A percentile compares a stretch with the other conserved stretches of the same genome.
Evolutionary conservation across 2,888 invertebrate species (phyloP).

Genomic region (Coelogynopora nodosa): DNA sequence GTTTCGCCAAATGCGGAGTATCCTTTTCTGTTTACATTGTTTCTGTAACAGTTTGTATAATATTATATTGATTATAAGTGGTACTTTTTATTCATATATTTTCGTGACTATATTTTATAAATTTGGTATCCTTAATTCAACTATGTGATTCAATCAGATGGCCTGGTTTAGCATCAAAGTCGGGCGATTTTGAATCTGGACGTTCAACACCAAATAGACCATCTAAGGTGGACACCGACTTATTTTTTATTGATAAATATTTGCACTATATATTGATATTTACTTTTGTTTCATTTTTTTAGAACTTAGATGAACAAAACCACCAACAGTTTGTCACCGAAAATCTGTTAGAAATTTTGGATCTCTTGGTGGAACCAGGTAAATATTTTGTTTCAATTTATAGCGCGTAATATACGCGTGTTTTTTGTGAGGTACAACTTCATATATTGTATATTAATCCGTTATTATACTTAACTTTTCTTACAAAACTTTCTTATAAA

Average conservation of each 20-base stretch:
- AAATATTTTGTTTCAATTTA: too few relatives aligned
- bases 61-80: too few relatives aligned
- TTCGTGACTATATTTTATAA: too few relatives aligned
- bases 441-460: too few relatives aligned
- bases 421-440: too few relatives aligned
- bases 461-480: too few relatives aligned
- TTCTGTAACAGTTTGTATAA: too few relatives aligned
- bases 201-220: background rate
- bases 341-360: slow-evolving; percentile 58
- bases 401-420: too few relatives aligned
- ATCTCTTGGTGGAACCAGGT: slow-evolving; percentile 59
- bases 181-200: slow-evolving; percentile 9
- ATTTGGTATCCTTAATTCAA: background rate
- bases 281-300: background rate
- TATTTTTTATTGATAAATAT: too few relatives aligned
- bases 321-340: slow-evolving; percentile 59
- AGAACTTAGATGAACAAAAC: slow-evolving; percentile 60
- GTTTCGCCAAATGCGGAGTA: slow-evolving; percentile 49
- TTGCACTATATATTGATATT: background rate
- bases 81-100: too few relatives aligned
- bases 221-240: slow-evolving; percentile 13
- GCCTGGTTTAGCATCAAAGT: background rate
- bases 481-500: too few relatives aligned
- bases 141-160: background rate
- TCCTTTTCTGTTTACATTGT: too few relatives aligned